A percentile compares a stretch with the other conserved stretches of the same genome.
phyloP scores from a whole-genome alignment of 2,113 vertebrate genomes.

The Ciconia stormi region DNA sequence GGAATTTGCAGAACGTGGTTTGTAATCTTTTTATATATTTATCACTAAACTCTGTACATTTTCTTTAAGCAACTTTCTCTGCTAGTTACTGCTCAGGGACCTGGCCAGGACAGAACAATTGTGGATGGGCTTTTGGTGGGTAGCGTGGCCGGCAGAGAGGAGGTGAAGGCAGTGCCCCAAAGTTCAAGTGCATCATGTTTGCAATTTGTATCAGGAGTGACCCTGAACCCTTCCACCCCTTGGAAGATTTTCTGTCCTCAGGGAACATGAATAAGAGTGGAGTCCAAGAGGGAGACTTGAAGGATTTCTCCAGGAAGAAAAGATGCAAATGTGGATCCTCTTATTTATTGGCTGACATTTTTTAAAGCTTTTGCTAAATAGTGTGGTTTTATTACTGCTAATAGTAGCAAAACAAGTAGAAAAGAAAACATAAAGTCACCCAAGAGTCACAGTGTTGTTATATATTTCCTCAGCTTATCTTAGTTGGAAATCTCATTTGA shows the following conservation, averaged over 20 bases:
- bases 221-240: background rate
- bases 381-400: background rate
- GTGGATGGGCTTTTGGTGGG: background rate
- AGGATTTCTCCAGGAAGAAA: background rate
- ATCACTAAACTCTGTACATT: background rate
- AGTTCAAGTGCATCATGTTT: background rate
- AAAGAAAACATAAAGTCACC: background rate
- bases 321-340: background rate
- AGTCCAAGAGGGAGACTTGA: background rate
- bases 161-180: background rate
- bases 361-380: background rate
- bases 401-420: background rate
- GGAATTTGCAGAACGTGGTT: background rate
- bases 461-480: background rate
- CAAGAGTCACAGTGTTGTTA: background rate
- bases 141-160: fast-evolving
- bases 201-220: background rate
- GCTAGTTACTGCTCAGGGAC: background rate
- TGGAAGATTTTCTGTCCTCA: background rate
- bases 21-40: background rate
- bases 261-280: background rate
- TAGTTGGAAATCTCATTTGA: background rate
- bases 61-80: background rate
- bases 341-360: background rate
- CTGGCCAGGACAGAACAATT: background rate